Base-by-base conservation (phyloP, 2,888 invertebrate genomes). In the Drosophila differens region DNA sequence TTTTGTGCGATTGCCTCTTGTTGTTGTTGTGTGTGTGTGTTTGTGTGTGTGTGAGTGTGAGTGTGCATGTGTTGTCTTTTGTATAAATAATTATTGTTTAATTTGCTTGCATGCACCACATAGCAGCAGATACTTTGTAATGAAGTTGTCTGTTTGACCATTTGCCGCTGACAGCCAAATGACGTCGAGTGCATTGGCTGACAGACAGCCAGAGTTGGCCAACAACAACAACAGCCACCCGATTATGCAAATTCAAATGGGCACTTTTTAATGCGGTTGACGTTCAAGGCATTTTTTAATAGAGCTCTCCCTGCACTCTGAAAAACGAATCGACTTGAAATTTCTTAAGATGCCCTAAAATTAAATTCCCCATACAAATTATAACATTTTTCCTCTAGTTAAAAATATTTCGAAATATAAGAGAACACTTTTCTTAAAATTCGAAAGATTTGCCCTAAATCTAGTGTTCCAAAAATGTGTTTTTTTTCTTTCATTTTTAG, bases 71-170 rank as follows among this genome's bases (percentile, higher is more conserved):
- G 16, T 49, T 25, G 33, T 72, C 76, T 77, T 68, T 77, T 76
- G 71, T 70, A 74, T 80, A 85, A 84, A 87, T 90, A 82, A 88
- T 85, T 82, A 85, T 90, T 78, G 81, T 88, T 88, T 85, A 85
- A 85, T 90, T 85, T 87, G 90, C 75, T 70, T 53, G 74, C 70
- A 37, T 73, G 59, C 68, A 37, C 30, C 60, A 61, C 67, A 70
- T 28, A 30, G 9, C 54, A 19, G 25, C 19, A 35, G 16, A 16
- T 74, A 75, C 70, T 76, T 67, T 82, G 71, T 73, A 77, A 89
- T 87, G 70, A 76, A 78, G 68, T 73, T 75, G 70, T 77, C 87
- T 89, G 76, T 60, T 66, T 60, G 76, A 61, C 53, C 67, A 65
- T 69, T 65, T 73, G 53, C 39, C 49, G 35, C 68, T 70, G 88